Conservation (phyloP, 2,113 vertebrate species). For the Myiagra hebetior region DNA sequence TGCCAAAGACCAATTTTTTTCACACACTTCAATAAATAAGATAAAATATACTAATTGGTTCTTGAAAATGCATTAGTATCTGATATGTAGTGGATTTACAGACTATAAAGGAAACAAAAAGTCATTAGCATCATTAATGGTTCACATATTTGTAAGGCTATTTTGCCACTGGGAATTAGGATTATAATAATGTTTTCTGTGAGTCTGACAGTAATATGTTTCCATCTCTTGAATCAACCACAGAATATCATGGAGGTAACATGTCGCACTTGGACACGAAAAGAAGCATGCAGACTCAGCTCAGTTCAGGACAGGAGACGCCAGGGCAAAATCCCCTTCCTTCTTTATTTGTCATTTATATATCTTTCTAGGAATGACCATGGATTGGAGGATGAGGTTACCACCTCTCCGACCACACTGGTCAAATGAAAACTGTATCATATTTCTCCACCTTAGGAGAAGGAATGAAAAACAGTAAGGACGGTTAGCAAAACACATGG, state of each 20-base stretch:
- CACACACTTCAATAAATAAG: not conserved
- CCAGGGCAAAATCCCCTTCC: too few relatives aligned
- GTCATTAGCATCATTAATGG: not conserved
- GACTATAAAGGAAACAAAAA: not conserved
- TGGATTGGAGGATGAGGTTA: too few relatives aligned
- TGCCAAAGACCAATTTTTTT: not conserved
- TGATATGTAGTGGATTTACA: not conserved
- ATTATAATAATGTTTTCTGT: not conserved
- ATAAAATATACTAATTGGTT: not conserved
- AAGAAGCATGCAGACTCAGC: too few relatives aligned
- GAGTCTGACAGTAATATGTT: not conserved
- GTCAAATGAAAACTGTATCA: too few relatives aligned
- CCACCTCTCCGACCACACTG: too few relatives aligned
- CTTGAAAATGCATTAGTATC: not conserved
- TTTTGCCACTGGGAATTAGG: not conserved
- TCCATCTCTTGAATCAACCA: not conserved
- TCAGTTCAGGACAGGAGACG: too few relatives aligned
- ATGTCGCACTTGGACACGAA: too few relatives aligned
- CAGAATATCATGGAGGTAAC: not conserved
- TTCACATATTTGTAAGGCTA: not conserved
- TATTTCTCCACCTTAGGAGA: too few relatives aligned
- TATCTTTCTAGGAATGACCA: too few relatives aligned
- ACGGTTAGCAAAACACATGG: too few relatives aligned
- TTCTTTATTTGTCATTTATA: too few relatives aligned
- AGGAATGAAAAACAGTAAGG: too few relatives aligned